phyloP scores from a whole-genome alignment of 2,113 vertebrate species.

The Neolamprologus ventralis region DNA sequence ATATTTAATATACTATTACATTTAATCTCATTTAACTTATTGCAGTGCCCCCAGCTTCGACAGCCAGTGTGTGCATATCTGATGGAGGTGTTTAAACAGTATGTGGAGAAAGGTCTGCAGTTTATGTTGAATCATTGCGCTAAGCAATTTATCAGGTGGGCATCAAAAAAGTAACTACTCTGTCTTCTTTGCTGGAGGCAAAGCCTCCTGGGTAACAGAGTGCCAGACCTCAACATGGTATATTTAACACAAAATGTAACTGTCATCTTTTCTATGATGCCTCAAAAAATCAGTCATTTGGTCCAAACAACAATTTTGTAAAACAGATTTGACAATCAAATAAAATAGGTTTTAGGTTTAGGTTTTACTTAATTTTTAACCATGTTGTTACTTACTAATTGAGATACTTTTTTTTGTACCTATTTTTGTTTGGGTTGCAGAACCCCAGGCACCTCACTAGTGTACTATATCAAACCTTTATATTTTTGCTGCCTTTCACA shows the following conservation, averaged over 20 bases:
- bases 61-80: slow-evolving; percentile 65
- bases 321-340: not conserved
- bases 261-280: not conserved
- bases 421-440: slow-evolving; percentile 27
- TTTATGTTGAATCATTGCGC: slow-evolving; percentile 73
- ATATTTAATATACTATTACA: not conserved
- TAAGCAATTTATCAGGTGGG: slow-evolving; percentile 82
- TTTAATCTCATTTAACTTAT: not conserved
- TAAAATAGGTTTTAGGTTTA: not conserved
- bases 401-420: not conserved
- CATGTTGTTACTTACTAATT: not conserved
- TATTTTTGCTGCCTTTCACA: slow-evolving; percentile 83
- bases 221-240: slow-evolving; percentile 74
- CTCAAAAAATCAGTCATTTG: not conserved
- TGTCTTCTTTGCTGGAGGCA: slow-evolving; percentile 81
- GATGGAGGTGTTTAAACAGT: slow-evolving; percentile 74
- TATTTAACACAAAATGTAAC: not conserved
- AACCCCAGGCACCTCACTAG: slow-evolving; percentile 60
- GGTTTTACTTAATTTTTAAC: not conserved
- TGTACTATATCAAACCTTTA: slow-evolving; percentile 75
- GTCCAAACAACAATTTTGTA: not conserved
- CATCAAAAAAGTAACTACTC: slow-evolving; percentile 84
- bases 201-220: slow-evolving; percentile 67
- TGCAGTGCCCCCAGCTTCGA: slow-evolving; percentile 16
- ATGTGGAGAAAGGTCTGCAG: slow-evolving; percentile 77